phyloP scores from a whole-genome alignment of 2,888 invertebrate species.

The Ypsolopha sequella region DNA sequence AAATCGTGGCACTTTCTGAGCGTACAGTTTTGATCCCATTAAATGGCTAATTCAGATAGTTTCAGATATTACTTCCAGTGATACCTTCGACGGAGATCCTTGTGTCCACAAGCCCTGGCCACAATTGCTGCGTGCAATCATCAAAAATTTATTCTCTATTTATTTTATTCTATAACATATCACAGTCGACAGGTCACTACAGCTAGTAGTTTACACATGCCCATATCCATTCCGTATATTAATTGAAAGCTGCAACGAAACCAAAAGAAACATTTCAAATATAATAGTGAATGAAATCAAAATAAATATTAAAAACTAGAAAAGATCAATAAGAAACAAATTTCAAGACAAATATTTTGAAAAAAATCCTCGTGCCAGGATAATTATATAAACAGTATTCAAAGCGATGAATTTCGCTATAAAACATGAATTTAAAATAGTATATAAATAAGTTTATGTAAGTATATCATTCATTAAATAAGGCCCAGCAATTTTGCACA shows the following conservation, averaged over 20 bases:
- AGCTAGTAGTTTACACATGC: slow-evolving; percentile 59
- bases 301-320: too few species aligned
- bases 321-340: too few species aligned
- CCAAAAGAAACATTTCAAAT: slow-evolving; percentile 21
- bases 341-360: too few species aligned
- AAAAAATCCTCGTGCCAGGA: too few species aligned
- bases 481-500: too few species aligned
- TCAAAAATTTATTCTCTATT: slow-evolving; percentile 43
- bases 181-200: slow-evolving; percentile 59
- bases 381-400: too few species aligned
- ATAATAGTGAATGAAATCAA: neutral
- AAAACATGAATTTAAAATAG: too few species aligned
- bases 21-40: neutral
- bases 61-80: slow-evolving; percentile 72
- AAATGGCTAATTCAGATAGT: neutral
- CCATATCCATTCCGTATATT: slow-evolving; percentile 67
- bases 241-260: slow-evolving; percentile 67
- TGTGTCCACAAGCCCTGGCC: slow-evolving; percentile 73
- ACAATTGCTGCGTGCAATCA: slow-evolving; percentile 68
- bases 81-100: slow-evolving; percentile 74
- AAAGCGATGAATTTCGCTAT: too few species aligned
- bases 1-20: slow-evolving; percentile 3
- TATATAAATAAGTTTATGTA: too few species aligned
- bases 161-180: slow-evolving; percentile 44
- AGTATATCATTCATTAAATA: too few species aligned